Evolutionary conservation across 2,113 vertebrate species (phyloP), one percentile per base, ranked within the genome.

Genomic region (Pipa parva): DNA sequence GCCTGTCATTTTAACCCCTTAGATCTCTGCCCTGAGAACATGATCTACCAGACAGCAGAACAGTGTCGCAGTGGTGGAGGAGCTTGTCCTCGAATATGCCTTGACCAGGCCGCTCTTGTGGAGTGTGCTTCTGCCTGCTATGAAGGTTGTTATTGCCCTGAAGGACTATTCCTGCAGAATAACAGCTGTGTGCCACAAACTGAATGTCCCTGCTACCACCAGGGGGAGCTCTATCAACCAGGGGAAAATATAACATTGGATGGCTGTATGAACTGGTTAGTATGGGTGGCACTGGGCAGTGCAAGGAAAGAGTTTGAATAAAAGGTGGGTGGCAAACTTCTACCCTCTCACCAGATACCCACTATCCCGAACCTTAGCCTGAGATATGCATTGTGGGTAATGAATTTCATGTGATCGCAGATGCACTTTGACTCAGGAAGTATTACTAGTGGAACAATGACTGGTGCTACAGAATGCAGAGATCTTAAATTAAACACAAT

Each of bases 261-360:
- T 17, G 2, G 74, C 63, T 97, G 94, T 74, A 91, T 92, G 73
- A 93, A 94, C 83, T 95, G 94, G 94, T 94, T 79, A 1, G 65
- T 31, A 7, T 3, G 5, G n/a, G n/a, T n/a, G n/a, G n/a, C n/a
- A n/a, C n/a, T n/a, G n/a, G n/a, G n/a, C n/a, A n/a, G n/a, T n/a
- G n/a, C n/a, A n/a, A n/a, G n/a, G n/a, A n/a, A n/a, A n/a, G n/a
- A n/a, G n/a, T n/a, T n/a, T n/a, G n/a, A n/a, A n/a, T n/a, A n/a
- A n/a, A n/a, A n/a, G n/a, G n/a, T n/a, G n/a, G n/a, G n/a, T n/a
- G n/a, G n/a, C n/a, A n/a, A n/a, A n/a, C n/a, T n/a, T n/a, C n/a
- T n/a, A n/a, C n/a, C n/a, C n/a, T n/a, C n/a, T n/a, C n/a, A n/a
- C n/a, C n/a, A n/a, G n/a, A n/a, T n/a, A n/a, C n/a, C n/a, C n/a